Evolutionary conservation across 2,888 invertebrate genomes (phyloP), one percentile per base, ranked within the genome.

Genomic region (Acronicta leporina): DNA sequence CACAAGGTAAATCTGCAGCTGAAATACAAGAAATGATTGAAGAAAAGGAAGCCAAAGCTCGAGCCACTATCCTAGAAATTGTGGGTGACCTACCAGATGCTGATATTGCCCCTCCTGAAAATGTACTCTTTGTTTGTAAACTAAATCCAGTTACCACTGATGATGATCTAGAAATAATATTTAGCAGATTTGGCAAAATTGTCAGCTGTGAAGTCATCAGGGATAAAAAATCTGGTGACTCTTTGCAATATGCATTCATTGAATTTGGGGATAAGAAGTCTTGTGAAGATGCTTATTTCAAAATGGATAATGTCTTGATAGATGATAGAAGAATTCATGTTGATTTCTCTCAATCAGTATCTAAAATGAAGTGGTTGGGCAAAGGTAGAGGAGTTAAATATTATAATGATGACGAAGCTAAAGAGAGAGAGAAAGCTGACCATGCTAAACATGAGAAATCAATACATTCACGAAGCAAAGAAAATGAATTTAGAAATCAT

Each of bases 271-370:
- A 98, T 53, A 96, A 96, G 71, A 97, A 98, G 82, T 96, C 98
- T 0, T 99, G 99, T 92, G 99, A 99, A 92, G 97, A 98, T 79
- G 99, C 99, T 0, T 99, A 98, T 90, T 99, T 99, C 84, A 99
- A 99, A 95, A 99, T 99, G 99, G 99, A 99, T 87, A 99, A 99
- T 94, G 99, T 99, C 0, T 94, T 99, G 7, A 99, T 99, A 80
- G 99, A 99, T 92, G 99, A 99, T 87, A 95, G 99, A 27, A 95
- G 99, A 70, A 99, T 99, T 82, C 99, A 99, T 92, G 99, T 99
- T 0, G 99, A 99, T 91, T 99, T 99, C 94, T 99, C 99, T 70
- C 99, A 99, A 88, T 99, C 99, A 49, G 99, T 99, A 0, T 97
- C 99, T 2, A 99, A 99, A 91, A 96, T 98, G 78, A 97, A 97